These are phyloP conservation scores for Centropristis striata DNA, from an alignment of 2,113 vertebrate genomes.

Conservation along the genomic window DNA sequence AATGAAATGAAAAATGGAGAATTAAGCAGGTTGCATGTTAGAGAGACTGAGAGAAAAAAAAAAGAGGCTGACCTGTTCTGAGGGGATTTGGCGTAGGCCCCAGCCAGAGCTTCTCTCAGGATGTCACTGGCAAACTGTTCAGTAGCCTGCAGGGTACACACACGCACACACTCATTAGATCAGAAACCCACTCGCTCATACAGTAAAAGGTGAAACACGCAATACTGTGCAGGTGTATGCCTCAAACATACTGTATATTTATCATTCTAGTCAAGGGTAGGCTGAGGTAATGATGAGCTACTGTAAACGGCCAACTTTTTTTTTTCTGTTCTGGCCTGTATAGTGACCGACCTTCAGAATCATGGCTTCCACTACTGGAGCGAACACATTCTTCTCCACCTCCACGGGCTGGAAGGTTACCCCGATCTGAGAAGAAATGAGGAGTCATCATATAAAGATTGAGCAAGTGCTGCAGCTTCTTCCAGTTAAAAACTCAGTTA, in stretches of 20 bases:
- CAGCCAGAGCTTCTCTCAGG: constrained; percentile 92
- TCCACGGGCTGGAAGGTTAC: constrained; percentile 92
- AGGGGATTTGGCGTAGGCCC: constrained; percentile 90
- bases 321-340: not conserved
- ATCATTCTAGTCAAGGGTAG: constrained; percentile 27
- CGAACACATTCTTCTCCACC: constrained; percentile 92
- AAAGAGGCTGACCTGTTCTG: constrained; percentile 89
- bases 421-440: constrained; percentile 89
- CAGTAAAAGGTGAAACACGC: constrained; percentile 43
- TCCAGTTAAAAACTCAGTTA: not conserved
- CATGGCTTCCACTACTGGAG: constrained; percentile 95
- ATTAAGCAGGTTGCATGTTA: constrained; percentile 25
- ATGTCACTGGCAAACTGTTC: constrained; percentile 95
- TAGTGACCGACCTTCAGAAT: constrained; percentile 91
- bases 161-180: constrained; percentile 34
- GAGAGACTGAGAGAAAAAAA: not conserved
- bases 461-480: not conserved
- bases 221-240: not conserved
- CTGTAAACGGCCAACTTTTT: not conserved
- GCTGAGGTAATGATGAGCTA: constrained; percentile 10
- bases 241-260: constrained; percentile 18
- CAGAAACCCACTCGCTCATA: constrained; percentile 1
- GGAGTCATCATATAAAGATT: not conserved
- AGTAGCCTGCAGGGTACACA: constrained; percentile 87
- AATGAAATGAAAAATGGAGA: constrained; percentile 17